A percentile compares a stretch with the other conserved stretches of the same genome.
These are phyloP conservation scores for Tenualosa thibaudeaui DNA, from an alignment of 2,797 vertebrate species.

Conservation along the genomic window DNA sequence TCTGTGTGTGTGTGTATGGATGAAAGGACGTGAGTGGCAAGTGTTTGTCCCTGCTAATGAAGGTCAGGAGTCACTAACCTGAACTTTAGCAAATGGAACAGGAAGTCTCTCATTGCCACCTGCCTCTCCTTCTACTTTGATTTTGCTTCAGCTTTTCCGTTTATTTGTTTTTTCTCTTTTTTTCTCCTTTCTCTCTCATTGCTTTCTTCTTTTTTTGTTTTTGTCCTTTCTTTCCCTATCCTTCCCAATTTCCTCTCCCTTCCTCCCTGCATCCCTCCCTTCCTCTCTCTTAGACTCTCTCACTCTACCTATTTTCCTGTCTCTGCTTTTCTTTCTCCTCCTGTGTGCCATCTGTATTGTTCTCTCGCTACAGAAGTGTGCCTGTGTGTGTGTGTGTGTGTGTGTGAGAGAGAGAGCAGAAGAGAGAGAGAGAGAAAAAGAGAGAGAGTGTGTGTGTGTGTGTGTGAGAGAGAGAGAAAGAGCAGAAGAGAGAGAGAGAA, in stretches of 20 bases:
- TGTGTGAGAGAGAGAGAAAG: not conserved
- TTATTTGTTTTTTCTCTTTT: not conserved
- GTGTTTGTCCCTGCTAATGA: slow-evolving; percentile 24
- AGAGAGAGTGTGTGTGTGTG: slow-evolving; percentile 33
- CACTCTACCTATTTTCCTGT: slow-evolving; percentile 38
- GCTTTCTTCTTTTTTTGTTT: slow-evolving; percentile 18
- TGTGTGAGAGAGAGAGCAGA: not conserved
- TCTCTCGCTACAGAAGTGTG: slow-evolving; percentile 52
- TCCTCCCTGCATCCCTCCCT: slow-evolving; percentile 8
- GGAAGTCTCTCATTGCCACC: slow-evolving; percentile 33
- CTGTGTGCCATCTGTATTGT: slow-evolving; percentile 70
- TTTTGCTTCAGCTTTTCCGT: not conserved
- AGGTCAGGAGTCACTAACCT: slow-evolving; percentile 40
- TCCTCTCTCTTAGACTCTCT: slow-evolving; percentile 23
- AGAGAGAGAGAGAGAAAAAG: too few relatives aligned
- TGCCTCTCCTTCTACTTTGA: not conserved
- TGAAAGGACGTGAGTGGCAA: not conserved
- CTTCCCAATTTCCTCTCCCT: not conserved
- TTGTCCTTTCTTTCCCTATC: not conserved
- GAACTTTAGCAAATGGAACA: slow-evolving; percentile 37
- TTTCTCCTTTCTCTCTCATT: not conserved
- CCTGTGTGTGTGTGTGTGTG: slow-evolving; percentile 30
- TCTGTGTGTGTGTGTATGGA: not conserved
- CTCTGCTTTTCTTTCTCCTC: slow-evolving; percentile 52
- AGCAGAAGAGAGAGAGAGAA: too few relatives aligned